Conservation (phyloP, 2,888 invertebrate species). For the Mycalesis mineus region DNA sequence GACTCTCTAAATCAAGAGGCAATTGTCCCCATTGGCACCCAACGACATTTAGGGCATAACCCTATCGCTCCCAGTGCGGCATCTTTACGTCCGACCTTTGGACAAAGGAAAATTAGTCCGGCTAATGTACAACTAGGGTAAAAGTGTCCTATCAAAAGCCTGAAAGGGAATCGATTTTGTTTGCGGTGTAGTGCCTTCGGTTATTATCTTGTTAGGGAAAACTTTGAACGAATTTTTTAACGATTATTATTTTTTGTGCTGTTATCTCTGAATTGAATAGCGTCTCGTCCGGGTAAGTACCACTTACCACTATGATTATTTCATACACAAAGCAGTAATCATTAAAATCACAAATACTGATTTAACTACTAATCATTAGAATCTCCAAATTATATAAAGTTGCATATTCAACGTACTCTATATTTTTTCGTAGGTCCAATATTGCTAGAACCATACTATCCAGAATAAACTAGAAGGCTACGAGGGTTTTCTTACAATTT, state of each 20-base stretch:
- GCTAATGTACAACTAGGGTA: slow-evolving; percentile 16
- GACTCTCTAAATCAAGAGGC: slow-evolving; percentile 52
- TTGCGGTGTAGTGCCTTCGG: neutral
- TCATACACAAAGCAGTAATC: slow-evolving; percentile 8
- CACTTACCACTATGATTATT: no score
- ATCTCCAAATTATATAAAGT: no score
- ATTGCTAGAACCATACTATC: no score
- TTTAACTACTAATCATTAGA: no score
- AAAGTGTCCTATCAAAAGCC: slow-evolving; percentile 6
- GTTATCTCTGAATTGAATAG: no score
- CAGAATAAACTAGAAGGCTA: no score
- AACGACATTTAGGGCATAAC: slow-evolving; percentile 42
- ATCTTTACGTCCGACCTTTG: slow-evolving; percentile 23
- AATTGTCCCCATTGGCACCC: slow-evolving; percentile 50
- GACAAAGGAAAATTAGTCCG: slow-evolving; percentile 27
- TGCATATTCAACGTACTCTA: no score
- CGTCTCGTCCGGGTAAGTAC: no score
- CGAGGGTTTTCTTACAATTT: no score
- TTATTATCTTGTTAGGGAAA: neutral
- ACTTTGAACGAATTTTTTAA: neutral
- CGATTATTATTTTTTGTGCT: no score
- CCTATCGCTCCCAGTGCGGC: slow-evolving; percentile 22
- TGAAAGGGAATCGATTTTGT: slow-evolving; percentile 10
- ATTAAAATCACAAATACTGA: no score
- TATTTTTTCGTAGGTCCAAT: no score